Percentiles rank a stretch among this genome's conserved stretches.
Conservation (phyloP, 2,888 invertebrate species). For the Agonopterix heracliana region DNA sequence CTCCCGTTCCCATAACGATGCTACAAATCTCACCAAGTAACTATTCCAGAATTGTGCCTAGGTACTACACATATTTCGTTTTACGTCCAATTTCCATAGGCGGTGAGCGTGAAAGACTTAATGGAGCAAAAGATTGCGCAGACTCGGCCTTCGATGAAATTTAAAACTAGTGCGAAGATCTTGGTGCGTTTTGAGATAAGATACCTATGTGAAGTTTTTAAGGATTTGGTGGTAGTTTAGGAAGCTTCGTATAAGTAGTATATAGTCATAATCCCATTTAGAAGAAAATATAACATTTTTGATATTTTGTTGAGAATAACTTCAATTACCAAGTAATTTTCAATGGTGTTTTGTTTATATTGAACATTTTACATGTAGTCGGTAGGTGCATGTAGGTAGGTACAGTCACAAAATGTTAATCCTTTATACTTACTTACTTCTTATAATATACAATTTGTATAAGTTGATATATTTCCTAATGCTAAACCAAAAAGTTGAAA, state of each 20-base stretch:
- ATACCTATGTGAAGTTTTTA: background rate
- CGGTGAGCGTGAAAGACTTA: conserved; percentile 71
- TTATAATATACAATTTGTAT: no score
- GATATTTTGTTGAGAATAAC: no score
- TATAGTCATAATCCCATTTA: no score
- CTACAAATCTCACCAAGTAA: conserved; percentile 23
- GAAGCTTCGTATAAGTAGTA: background rate
- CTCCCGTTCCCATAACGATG: conserved; percentile 7
- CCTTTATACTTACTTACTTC: no score
- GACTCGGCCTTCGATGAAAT: conserved; percentile 56
- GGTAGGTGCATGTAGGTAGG: no score
- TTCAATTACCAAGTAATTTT: no score
- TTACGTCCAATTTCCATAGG: conserved; percentile 74
- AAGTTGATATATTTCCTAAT: no score
- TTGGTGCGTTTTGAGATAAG: background rate
- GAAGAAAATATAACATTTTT: no score
- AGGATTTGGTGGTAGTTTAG: background rate
- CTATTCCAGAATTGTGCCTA: conserved; percentile 60
- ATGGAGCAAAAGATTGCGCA: conserved; percentile 72
- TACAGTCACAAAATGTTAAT: no score
- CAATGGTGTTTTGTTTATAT: no score
- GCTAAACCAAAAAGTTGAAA: no score
- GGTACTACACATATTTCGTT: conserved; percentile 66
- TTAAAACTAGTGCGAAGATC: conserved; percentile 35
- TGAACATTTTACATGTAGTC: no score